Conservation (phyloP, 2,113 vertebrate genomes). For the Theristicus caerulescens region DNA sequence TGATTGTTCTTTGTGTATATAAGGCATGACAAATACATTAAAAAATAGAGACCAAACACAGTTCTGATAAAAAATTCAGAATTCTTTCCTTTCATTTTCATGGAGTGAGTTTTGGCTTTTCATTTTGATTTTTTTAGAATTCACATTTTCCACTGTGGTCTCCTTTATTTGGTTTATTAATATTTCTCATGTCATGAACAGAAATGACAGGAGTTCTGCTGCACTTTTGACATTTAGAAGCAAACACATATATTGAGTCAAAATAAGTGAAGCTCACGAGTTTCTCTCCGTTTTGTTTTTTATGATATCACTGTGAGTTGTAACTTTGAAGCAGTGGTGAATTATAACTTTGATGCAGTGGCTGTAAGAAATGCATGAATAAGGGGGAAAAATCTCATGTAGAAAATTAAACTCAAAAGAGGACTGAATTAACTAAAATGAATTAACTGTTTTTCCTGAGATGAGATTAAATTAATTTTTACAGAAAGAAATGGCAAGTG, state of each 20-base stretch:
- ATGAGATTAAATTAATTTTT: neutral
- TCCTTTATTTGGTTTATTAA: neutral
- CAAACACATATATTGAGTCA: neutral
- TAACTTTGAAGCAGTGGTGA: neutral
- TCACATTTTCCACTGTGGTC: neutral
- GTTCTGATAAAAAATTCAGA: constrained; percentile 50
- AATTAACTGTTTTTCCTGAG: neutral
- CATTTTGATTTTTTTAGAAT: neutral
- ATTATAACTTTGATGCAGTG: neutral
- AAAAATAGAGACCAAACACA: constrained; percentile 38
- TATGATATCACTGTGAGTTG: neutral
- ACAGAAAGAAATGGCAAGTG: neutral
- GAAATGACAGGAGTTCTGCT: neutral
- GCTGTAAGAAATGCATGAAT: neutral
- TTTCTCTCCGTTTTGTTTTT: neutral
- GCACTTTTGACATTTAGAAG: neutral
- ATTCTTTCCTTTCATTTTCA: constrained; percentile 38
- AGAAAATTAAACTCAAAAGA: neutral
- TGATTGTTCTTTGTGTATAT: neutral
- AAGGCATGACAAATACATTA: constrained; percentile 21
- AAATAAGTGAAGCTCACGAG: neutral
- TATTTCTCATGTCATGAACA: neutral
- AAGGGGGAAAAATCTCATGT: neutral
- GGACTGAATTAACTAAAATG: neutral
- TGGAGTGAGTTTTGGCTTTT: neutral